Evolutionary conservation across 2,888 invertebrate genomes (phyloP).

Genomic region (Meganola albula): DNA sequence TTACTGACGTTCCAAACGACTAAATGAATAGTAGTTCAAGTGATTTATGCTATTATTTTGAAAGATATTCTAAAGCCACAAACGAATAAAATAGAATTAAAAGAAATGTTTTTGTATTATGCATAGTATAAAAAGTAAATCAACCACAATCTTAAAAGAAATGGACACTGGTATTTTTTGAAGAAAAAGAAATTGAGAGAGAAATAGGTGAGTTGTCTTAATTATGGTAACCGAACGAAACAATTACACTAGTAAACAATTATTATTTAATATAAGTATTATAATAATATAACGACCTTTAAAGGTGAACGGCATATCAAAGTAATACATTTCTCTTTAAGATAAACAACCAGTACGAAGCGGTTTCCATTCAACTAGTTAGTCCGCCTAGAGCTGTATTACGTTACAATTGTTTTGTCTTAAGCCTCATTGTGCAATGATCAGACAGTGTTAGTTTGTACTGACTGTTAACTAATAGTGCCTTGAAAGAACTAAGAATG

Average conservation of each 20-base stretch:
- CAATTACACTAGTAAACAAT: constrained; percentile 6
- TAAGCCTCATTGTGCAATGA: constrained; percentile 8
- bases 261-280: constrained; percentile 10
- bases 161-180: no score
- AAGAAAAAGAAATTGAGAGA: constrained; percentile 11
- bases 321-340: constrained; percentile 25
- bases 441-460: constrained; percentile 1
- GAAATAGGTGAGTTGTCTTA: no score
- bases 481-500: neutral
- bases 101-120: no score
- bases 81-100: no score
- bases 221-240: no score
- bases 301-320: constrained; percentile 38
- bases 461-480: neutral
- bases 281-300: constrained; percentile 32
- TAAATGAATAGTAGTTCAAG: constrained; percentile 26
- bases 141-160: no score
- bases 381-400: constrained; percentile 11
- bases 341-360: constrained; percentile 22
- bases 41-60: constrained; percentile 27
- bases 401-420: constrained; percentile 23
- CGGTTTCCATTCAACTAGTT: constrained; percentile 22
- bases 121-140: no score
- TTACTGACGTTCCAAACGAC: constrained; percentile 35
- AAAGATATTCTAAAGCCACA: no score